phyloP scores from a whole-genome alignment of 2,888 invertebrate species.

The Chydorus sphaericus region DNA sequence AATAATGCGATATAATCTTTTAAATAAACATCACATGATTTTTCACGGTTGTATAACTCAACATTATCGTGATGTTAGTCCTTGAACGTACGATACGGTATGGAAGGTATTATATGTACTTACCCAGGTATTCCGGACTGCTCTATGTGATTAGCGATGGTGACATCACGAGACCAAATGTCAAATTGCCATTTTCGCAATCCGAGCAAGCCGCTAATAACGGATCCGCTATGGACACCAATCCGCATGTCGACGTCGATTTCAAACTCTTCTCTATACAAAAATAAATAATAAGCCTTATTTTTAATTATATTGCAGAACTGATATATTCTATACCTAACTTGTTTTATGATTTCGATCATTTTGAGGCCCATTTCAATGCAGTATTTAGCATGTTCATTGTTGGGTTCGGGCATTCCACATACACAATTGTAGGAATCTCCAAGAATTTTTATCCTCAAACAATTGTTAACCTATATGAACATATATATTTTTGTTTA shows the following conservation, averaged over 20 bases:
- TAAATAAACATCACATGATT: too few relatives aligned
- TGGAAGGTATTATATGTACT: too few relatives aligned
- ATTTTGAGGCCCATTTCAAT: conserved; percentile 81
- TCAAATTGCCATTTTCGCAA: conserved; percentile 85
- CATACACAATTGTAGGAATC: conserved; percentile 90
- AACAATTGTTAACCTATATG: conserved; percentile 30
- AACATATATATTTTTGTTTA: conserved; percentile 9
- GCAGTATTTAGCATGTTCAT: conserved; percentile 75
- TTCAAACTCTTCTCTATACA: conserved; percentile 81
- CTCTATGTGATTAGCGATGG: conserved; percentile 77
- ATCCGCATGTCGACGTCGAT: conserved; percentile 86
- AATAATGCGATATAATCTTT: too few relatives aligned
- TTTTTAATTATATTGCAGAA: too few relatives aligned
- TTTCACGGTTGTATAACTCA: too few relatives aligned
- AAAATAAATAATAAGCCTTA: too few relatives aligned
- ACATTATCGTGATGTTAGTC: too few relatives aligned
- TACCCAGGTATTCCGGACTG: conserved; percentile 80
- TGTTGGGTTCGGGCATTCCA: conserved; percentile 55
- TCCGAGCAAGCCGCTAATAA: conserved; percentile 76
- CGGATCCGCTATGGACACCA: conserved; percentile 79
- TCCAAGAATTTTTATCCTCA: conserved; percentile 81
- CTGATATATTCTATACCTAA: too few relatives aligned
- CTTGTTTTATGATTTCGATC: conserved; percentile 75
- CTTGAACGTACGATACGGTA: too few relatives aligned
- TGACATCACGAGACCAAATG: conserved; percentile 88